Evolutionary conservation across 2,113 vertebrate genomes (phyloP), one percentile per base, ranked within the genome.

Genomic region (Micronisus gabar): DNA sequence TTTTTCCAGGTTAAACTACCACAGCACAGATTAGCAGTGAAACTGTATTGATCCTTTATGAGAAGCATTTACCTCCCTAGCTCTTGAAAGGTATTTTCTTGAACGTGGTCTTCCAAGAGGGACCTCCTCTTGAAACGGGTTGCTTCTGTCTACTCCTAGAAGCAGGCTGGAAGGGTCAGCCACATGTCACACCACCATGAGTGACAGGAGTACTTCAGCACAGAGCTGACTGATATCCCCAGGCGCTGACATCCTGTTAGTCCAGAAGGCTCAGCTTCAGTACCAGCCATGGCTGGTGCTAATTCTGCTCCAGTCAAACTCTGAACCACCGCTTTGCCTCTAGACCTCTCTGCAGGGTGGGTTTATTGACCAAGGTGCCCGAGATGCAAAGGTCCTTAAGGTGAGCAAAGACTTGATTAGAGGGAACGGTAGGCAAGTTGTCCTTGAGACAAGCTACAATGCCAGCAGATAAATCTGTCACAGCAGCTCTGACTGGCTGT

Each of bases 1-100:
- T 81, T 96, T 93, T 86, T 85, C 63, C 78, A 86, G 62, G 72
- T 90, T 92, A 90, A 90, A 84, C 47, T 93, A 80, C 73, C 47
- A 90, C n/a, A 74, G 74, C 56, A 88, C 5, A 3, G 59, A 95
- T 85, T 47, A 90, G 70, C 34, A 55, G 65, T 62, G 45, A 66
- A 70, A 88, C 25, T 68, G 15, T 50, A 63, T 83, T 10, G 40
- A 72, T 91, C 36, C 68, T 81, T 86, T 79, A 81, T 20, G 50
- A 73, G 61, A 68, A 82, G n/a, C 48, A 30, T 62, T 68, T 63
- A 61, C 43, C 29, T 67, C 74, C n/a, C 29, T 5, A 2, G 32
- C 11, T 93, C 58, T 61, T 85, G 36, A 53, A 84, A 93, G 45
- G 50, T 34, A 70, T 17, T 70, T 86, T 40, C 48, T 81, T 87